Conservation (phyloP, 2,888 invertebrate species). For the Chloroclysta siterata region DNA sequence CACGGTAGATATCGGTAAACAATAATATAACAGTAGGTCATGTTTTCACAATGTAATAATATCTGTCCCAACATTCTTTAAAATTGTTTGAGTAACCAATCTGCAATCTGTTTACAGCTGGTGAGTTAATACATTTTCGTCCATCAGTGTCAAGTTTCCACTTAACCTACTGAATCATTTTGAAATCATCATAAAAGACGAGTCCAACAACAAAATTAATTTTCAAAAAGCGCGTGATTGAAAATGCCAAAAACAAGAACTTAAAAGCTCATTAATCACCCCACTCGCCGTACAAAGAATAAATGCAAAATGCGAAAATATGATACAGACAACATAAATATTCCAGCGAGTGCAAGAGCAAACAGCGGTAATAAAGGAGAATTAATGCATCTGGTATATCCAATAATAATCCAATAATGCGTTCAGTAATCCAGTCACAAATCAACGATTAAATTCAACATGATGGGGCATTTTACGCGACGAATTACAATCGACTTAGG, state of each 20-base stretch:
- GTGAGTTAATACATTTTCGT: neutral
- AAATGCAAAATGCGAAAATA: conserved; percentile 25
- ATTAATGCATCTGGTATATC: conserved; percentile 45
- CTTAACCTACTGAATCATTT: neutral
- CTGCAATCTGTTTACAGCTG: no score
- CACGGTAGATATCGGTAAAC: no score
- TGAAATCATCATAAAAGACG: neutral
- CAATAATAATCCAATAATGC: conserved; percentile 51
- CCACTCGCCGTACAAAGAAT: conserved; percentile 19
- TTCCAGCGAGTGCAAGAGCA: conserved; percentile 21
- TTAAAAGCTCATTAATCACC: conserved; percentile 17
- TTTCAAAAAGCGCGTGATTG: conserved; percentile 4
- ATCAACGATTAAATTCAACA: conserved; percentile 66
- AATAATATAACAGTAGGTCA: no score
- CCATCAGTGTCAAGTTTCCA: conserved; percentile 21
- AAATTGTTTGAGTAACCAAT: no score
- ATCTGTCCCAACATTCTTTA: no score
- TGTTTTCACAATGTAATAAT: no score
- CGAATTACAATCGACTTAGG: conserved; percentile 58
- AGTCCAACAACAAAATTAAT: neutral
- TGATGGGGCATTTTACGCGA: conserved; percentile 62
- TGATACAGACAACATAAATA: conserved; percentile 27
- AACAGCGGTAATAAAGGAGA: conserved; percentile 39
- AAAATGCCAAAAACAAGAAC: conserved; percentile 18
- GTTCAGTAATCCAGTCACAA: conserved; percentile 62